These are phyloP conservation scores for Tolmerus cingulatus DNA, from an alignment of 2,888 invertebrate species.

Conservation along the genomic window DNA sequence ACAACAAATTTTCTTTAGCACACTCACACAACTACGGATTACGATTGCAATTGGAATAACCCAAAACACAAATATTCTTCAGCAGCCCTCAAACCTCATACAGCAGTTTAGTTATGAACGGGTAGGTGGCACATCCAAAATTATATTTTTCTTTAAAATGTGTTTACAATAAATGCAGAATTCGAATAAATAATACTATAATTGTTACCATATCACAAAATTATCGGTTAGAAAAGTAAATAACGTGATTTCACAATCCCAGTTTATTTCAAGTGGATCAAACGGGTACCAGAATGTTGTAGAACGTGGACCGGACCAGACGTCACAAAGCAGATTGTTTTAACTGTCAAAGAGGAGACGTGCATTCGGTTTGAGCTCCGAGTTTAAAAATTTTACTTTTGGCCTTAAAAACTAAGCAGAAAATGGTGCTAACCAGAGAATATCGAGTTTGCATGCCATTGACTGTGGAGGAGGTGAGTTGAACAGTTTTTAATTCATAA, in stretches of 20 bases:
- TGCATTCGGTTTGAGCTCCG: background rate
- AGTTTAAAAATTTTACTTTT: background rate
- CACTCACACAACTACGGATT: background rate
- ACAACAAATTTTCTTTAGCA: background rate
- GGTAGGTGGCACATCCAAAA: background rate
- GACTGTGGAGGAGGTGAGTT: conserved; percentile 84
- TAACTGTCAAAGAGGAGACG: background rate
- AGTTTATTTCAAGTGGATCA: background rate
- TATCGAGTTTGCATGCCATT: conserved; percentile 93
- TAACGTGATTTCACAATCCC: background rate
- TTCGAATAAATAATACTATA: background rate
- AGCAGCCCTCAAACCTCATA: background rate
- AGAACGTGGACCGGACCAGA: background rate
- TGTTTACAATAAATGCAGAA: background rate
- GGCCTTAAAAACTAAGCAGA: conserved; percentile 43
- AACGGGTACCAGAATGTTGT: background rate
- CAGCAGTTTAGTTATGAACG: background rate
- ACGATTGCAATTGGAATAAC: background rate
- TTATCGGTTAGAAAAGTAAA: background rate
- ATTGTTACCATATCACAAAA: background rate
- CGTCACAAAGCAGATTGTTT: background rate
- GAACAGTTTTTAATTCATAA: conserved; percentile 30
- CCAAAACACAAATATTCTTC: background rate
- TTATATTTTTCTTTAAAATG: background rate
- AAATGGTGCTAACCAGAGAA: conserved; percentile 87